Base-by-base conservation (phyloP, 2,797 vertebrate genomes). In the Typhlichthys subterraneus region DNA sequence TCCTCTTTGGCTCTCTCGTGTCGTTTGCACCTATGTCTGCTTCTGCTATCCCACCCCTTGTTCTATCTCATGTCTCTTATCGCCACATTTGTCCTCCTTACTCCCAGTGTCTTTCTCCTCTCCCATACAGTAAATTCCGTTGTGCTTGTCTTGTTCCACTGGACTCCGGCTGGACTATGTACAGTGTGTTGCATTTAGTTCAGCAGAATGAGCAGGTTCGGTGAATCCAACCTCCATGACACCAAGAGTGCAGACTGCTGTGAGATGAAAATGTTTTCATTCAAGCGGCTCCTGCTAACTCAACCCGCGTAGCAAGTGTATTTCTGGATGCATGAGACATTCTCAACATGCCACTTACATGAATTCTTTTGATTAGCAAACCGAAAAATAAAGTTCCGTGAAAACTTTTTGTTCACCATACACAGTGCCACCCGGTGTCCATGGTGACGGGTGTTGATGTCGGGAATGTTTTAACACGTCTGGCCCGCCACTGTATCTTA, bases 1-100 rank as follows among this genome's bases (percentile, higher is more conserved):
- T 85, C 83, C 88, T 91, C 90, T 87, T 87, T 79, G 84, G 71
- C 75, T 49, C 90, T 88, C 85, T 88, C 82, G 50, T 86, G 85
- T 92, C 89, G 83, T 81, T 74, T 67, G 73, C 89, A 88, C 88
- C 77, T 88, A 76, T 8, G 54, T 74, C 69, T 57, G 59, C 65
- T 75, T 71, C 60, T 69, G 73, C 69, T 58, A 50, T 60, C 76
- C 54, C 71, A 62, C 67, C 72, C 72, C 12, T 57, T 64, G 67
- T 65, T 61, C 70, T 82, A 73, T 81, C 82, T 73, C 47, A 55
- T 74, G 31, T n/a, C 76, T 72, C 82, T 19, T 86, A 85, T 88
- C 81, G 0, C 55, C 57, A 67, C 61, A 68, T 72, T 71, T 65
- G 70, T 78, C 67, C 67, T 63, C 52, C 31, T 50, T 53, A 66